Conservation (phyloP, 2,797 vertebrate species). For the Steatocranus sp. region DNA sequence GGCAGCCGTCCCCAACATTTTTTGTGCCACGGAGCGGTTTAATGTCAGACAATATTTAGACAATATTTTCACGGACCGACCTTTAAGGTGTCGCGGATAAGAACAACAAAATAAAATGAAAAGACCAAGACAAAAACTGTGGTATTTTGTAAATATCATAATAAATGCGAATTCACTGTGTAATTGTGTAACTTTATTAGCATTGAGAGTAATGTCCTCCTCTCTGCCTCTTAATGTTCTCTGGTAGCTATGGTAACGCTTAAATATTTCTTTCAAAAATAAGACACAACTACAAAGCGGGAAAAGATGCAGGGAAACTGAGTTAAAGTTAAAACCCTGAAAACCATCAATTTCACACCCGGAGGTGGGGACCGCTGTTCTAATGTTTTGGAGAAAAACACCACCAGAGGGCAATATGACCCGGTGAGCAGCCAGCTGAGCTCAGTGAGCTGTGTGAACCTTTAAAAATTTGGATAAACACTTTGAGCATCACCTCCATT, state of each 20-base stretch:
- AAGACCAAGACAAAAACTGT: background rate
- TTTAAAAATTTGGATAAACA: background rate
- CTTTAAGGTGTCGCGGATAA: background rate
- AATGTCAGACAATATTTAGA: background rate
- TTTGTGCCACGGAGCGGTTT: background rate
- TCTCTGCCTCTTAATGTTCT: background rate
- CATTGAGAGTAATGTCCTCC: background rate
- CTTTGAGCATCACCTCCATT: background rate
- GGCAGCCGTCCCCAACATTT: background rate
- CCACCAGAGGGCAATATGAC: background rate
- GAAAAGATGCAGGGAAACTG: background rate
- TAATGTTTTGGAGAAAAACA: background rate
- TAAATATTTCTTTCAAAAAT: background rate
- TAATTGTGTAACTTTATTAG: background rate
- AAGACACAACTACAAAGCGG: background rate
- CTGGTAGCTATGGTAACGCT: background rate
- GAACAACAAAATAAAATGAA: background rate
- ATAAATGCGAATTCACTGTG: background rate
- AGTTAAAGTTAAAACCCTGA: background rate
- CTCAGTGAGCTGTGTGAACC: background rate
- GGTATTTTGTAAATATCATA: background rate
- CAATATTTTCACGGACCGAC: background rate
- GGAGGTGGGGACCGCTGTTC: background rate
- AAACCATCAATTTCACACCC: background rate
- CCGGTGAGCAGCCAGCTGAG: background rate